Conservation (phyloP, 2,797 vertebrate species). For the Propithecus deckenii region DNA sequence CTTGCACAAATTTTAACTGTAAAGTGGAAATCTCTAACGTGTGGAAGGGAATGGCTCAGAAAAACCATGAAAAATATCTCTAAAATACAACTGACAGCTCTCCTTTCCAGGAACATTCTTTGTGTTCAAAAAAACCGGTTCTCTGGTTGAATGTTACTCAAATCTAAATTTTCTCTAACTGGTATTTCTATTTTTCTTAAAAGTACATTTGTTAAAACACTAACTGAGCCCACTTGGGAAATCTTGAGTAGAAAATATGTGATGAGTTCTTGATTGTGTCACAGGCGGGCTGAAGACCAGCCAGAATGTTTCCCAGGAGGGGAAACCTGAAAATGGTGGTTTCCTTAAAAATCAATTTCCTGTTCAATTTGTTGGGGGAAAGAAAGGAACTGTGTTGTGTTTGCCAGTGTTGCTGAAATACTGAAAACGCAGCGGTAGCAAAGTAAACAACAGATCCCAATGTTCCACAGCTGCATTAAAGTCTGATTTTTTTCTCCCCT, state of each 20-base stretch:
- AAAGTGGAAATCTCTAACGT: not conserved
- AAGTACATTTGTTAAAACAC: slow-evolving; percentile 64
- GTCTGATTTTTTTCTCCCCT: slow-evolving; percentile 66
- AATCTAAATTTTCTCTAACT: slow-evolving; percentile 53
- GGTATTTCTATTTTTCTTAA: slow-evolving; percentile 59
- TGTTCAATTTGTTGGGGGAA: slow-evolving; percentile 39
- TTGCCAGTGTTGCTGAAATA: slow-evolving; percentile 61
- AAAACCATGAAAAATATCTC: slow-evolving; percentile 30
- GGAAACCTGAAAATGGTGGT: slow-evolving; percentile 62
- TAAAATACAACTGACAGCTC: not conserved
- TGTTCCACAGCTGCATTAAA: not conserved
- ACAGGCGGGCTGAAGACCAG: slow-evolving; percentile 20
- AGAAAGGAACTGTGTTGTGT: slow-evolving; percentile 43
- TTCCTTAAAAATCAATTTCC: slow-evolving; percentile 77
- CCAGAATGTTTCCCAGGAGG: slow-evolving; percentile 58
- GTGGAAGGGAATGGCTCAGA: slow-evolving; percentile 5
- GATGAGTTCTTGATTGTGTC: slow-evolving; percentile 49
- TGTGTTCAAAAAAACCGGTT: not conserved
- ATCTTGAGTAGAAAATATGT: slow-evolving; percentile 62
- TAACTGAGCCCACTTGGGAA: slow-evolving; percentile 50
- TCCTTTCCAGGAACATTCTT: not conserved
- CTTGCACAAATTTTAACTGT: not conserved
- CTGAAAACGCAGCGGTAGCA: slow-evolving; percentile 24
- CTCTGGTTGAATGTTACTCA: slow-evolving; percentile 29
- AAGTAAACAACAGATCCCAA: slow-evolving; percentile 49